These are phyloP conservation scores for Machimus rusticus DNA, from an alignment of 2,888 invertebrate species.

Conservation along the genomic window DNA sequence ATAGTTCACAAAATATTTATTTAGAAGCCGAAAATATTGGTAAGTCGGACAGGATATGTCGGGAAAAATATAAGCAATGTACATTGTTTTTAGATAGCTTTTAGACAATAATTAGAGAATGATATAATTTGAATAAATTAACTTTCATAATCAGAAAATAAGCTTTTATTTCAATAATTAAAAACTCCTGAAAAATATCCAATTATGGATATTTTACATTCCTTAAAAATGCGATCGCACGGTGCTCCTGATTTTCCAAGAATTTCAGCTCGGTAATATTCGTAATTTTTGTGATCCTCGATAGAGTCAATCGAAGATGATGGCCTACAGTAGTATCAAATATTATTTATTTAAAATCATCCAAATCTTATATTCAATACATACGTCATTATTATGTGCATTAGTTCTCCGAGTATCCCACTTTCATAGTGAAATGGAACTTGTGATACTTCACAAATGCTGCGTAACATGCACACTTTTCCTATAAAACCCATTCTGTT, in stretches of 20 bases:
- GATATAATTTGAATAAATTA: background rate
- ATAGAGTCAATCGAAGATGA: conserved; percentile 73
- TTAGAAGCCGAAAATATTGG: background rate
- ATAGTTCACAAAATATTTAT: background rate
- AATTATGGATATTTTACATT: conserved; percentile 56
- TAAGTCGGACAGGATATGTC: background rate
- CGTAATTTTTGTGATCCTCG: conserved; percentile 73
- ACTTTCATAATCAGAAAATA: background rate
- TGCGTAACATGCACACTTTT: conserved; percentile 74
- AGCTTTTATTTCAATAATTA: background rate
- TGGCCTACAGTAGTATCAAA: conserved; percentile 65
- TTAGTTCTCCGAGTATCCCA: conserved; percentile 77
- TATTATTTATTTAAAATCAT: conserved; percentile 41
- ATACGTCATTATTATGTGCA: conserved; percentile 78
- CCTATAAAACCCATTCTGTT: conserved; percentile 71
- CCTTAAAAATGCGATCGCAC: conserved; percentile 56
- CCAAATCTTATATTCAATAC: conserved; percentile 58
- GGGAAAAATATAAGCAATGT: background rate
- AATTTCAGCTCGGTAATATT: conserved; percentile 77
- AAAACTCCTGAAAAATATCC: conserved; percentile 53
- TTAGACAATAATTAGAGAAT: background rate
- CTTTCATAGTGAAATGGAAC: conserved; percentile 73
- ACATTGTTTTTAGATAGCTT: background rate
- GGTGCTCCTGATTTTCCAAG: conserved; percentile 66
- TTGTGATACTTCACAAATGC: conserved; percentile 79